These are phyloP conservation scores for Zoroaster sp. DNA, from an alignment of 53 echinoderm and acorn worm species.

Conservation along the genomic window DNA sequence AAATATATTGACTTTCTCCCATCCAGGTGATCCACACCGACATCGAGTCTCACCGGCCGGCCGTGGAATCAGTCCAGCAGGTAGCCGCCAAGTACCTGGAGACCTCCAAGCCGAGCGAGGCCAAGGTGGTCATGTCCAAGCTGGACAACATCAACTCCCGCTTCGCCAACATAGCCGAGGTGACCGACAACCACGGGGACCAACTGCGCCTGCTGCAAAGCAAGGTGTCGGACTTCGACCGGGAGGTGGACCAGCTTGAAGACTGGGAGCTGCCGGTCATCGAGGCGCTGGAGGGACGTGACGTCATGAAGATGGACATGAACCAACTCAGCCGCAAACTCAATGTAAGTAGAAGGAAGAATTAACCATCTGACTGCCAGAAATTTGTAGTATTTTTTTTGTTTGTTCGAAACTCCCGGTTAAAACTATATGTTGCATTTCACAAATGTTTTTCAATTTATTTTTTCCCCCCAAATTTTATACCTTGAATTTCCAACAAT, in stretches of 20 bases:
- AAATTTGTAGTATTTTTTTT: neutral
- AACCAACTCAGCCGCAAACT: constrained; percentile 88
- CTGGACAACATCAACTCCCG: constrained; percentile 84
- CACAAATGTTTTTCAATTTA: too few species aligned
- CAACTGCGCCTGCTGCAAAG: constrained; percentile 69
- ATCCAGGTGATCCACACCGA: constrained; percentile 85
- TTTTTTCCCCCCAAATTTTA: too few species aligned
- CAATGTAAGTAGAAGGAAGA: constrained; percentile 66
- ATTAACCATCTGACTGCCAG: neutral
- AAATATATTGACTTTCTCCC: neutral
- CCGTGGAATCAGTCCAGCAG: constrained; percentile 80
- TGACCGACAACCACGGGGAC: constrained; percentile 75
- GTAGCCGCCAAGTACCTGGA: constrained; percentile 74
- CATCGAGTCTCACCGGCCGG: constrained; percentile 91
- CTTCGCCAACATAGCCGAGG: constrained; percentile 63
- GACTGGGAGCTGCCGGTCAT: constrained; percentile 93
- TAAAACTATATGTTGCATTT: too few species aligned
- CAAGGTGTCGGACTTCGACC: constrained; percentile 87
- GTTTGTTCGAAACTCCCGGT: neutral
- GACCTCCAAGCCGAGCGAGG: constrained; percentile 88
- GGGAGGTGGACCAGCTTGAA: constrained; percentile 93
- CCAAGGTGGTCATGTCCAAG: constrained; percentile 76
- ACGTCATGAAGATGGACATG: constrained; percentile 90
- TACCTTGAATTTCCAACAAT: too few species aligned
- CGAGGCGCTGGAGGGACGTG: constrained; percentile 79